Base-by-base conservation (phyloP, 2,888 invertebrate species). In the Neoaliturus tenellus region DNA sequence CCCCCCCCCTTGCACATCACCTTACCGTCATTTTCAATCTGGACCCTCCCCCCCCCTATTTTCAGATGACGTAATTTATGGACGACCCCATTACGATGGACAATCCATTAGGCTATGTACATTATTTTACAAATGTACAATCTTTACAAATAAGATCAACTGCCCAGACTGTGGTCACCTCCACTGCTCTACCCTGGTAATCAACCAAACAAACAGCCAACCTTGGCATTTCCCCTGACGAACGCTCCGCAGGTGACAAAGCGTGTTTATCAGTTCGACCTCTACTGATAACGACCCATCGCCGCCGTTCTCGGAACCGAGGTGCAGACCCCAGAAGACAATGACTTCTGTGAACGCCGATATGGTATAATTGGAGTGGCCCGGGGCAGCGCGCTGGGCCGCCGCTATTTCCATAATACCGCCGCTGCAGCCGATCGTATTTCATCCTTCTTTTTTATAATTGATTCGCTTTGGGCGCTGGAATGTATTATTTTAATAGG, bases 311-410 rank as follows among this genome's bases (percentile, higher is more conserved):
- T 8, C 33, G 69, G 69, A 39, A 69, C 69, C 33, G 31, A 73
- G 35, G 23, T 20, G 33, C 14, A 17, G 71, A 73, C 71, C 71
- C n/a, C 41, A 20, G 48, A 14, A 75, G 75, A 75, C 75, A 75
- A 75, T 75, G 75, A 75, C 75, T 75, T 75, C 75, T 75, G 75
- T 75, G 75, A 75, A 75, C 75, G 25, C 75, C 75, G 71, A 71
- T 71, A 71, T n/a, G 75, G 48, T 2, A 75, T 75, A 75, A 75
- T 41, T 75, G 75, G 75, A n/a, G 48, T 41, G 23, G 48, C 75
- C 14, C 48, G 25, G 48, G 75, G 75, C 75, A 41, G 5, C 25
- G 8, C 17, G 1, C 20, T 23, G 75, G 75, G 12, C 73, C 73
- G 73, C 14, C 17, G 75, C 75, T 75, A 75, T 75, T 75, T 75